A percentile compares a stretch with the other conserved stretches of the same genome.
Conservation (phyloP, 2,888 invertebrate genomes). For the Metellina segmentata region DNA sequence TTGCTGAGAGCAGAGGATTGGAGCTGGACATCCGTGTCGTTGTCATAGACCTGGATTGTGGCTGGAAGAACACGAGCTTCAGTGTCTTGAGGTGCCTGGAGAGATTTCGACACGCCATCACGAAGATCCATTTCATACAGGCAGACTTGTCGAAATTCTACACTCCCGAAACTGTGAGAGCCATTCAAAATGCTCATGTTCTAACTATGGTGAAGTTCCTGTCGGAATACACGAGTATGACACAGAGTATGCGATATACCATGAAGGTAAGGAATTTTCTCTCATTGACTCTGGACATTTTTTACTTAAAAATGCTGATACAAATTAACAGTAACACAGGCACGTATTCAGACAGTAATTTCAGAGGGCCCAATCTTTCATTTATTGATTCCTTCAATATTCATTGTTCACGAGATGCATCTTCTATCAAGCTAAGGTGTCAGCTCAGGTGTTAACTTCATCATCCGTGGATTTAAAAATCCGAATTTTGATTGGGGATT, state of each 20-base stretch:
- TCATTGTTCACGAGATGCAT: no score
- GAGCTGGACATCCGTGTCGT: not conserved
- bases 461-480: no score
- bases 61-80: constrained; percentile 6
- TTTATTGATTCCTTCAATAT: no score
- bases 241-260: not conserved
- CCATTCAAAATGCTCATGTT: constrained; percentile 8
- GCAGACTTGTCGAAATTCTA: not conserved
- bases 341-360: no score
- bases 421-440: no score
- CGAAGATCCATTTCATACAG: constrained; percentile 1
- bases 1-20: not conserved
- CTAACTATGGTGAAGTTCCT: constrained; percentile 7
- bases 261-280: not conserved
- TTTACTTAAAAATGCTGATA: not conserved
- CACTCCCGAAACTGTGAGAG: not conserved
- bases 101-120: not conserved
- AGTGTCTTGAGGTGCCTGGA: constrained; percentile 3
- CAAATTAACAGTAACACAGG: not conserved
- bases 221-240: not conserved
- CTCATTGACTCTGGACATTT: not conserved
- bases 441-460: no score
- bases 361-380: no score
- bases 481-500: no score
- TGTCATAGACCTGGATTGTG: not conserved